Conservation (phyloP, 1,140 invertebrate species). For the Sminthurinus signatus region DNA sequence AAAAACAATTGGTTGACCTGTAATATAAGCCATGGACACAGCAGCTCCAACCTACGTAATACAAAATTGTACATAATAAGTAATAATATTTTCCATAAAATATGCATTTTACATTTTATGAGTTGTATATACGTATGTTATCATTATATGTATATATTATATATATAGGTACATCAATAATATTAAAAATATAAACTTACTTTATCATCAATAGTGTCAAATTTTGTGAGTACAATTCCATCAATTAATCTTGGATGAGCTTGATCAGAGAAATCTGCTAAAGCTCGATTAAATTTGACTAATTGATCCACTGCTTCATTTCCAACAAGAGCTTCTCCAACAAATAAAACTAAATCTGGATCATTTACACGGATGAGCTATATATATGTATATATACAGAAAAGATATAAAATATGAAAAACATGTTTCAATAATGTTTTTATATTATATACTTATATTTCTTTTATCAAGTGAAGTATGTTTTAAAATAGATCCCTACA, state of each 20-base stretch:
- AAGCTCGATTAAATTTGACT: conserved; percentile 95
- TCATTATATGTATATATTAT: background rate
- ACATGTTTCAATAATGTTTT: too few relatives aligned
- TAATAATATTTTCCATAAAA: too few relatives aligned
- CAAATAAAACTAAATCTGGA: conserved; percentile 96
- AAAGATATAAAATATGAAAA: too few relatives aligned
- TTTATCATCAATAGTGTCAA: conserved; percentile 99
- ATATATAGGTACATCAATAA: too few relatives aligned
- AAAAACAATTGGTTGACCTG: conserved; percentile 98
- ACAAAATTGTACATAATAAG: too few relatives aligned
- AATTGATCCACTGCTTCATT: conserved; percentile 99
- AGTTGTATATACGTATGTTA: background rate
- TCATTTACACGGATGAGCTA: conserved; percentile 78
- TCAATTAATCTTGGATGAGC: conserved; percentile 88
- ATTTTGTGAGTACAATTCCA: conserved; percentile 96
- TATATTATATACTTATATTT: too few relatives aligned
- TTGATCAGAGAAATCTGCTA: conserved; percentile 76
- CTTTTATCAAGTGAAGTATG: too few relatives aligned
- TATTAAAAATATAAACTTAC: too few relatives aligned
- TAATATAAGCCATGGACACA: conserved; percentile 99
- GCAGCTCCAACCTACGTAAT: conserved; percentile 84
- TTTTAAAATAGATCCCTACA: too few relatives aligned
- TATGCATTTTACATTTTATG: too few relatives aligned
- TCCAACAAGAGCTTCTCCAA: conserved; percentile 98
- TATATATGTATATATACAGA: too few relatives aligned